Conservation (phyloP, 2,797 vertebrate genomes). For the Parauchenoglanis ngamensis region DNA sequence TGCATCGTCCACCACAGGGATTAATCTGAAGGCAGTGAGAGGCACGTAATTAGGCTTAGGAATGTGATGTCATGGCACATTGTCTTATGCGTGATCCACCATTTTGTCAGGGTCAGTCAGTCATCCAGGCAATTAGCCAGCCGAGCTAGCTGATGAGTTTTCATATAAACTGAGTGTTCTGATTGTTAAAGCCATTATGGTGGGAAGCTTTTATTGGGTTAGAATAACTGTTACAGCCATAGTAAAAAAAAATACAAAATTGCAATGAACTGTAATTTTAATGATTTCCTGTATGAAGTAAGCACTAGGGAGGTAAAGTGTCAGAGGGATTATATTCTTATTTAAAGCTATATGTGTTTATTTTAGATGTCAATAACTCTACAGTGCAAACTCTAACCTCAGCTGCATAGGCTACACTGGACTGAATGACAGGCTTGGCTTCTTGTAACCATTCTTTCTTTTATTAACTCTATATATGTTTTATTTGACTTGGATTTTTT, state of each 20-base stretch:
- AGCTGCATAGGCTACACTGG: background rate
- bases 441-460: no score
- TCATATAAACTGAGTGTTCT: background rate
- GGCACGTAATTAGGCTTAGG: background rate
- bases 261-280: background rate
- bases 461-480: background rate
- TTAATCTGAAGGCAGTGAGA: background rate
- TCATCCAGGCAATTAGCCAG: background rate
- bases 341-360: background rate
- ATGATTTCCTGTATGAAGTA: background rate
- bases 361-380: background rate
- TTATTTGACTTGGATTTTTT: background rate
- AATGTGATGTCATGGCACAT: background rate
- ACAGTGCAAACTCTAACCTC: background rate
- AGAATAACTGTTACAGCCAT: background rate
- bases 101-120: constrained; percentile 1
- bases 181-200: background rate
- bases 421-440: background rate
- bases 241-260: background rate
- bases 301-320: background rate
- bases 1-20: background rate
- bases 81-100: background rate
- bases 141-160: background rate
- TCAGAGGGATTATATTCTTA: background rate
- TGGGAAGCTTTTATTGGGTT: background rate